phyloP scores from a whole-genome alignment of 1,140 invertebrate species.

The Heliconius hewitsoni region DNA sequence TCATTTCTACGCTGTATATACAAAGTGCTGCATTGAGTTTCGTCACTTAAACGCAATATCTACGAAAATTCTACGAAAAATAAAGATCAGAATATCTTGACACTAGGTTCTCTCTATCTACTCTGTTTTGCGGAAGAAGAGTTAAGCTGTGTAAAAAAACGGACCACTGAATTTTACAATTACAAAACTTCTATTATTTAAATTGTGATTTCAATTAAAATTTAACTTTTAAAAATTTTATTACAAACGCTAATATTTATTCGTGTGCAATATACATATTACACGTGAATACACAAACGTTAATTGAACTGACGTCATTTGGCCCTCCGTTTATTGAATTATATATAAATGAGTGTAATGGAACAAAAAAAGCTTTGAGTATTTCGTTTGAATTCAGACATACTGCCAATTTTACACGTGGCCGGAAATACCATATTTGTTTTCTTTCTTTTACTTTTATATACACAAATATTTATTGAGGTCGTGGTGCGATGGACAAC shows the following conservation, averaged over 20 bases:
- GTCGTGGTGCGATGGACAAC: too few relatives aligned
- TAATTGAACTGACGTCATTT: conserved; percentile 15
- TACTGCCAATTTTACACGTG: neutral
- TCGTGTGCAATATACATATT: neutral
- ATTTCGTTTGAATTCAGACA: conserved; percentile 2
- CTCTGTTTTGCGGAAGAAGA: too few relatives aligned
- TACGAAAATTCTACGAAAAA: too few relatives aligned
- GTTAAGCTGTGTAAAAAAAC: too few relatives aligned
- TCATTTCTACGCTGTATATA: too few relatives aligned
- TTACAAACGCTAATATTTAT: neutral
- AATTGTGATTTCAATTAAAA: neutral
- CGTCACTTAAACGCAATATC: too few relatives aligned
- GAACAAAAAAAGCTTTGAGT: conserved; percentile 21
- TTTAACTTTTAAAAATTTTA: neutral
- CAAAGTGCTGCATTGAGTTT: too few relatives aligned
- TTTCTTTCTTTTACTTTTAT: neutral
- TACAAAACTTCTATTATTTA: neutral
- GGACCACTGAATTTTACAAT: too few relatives aligned
- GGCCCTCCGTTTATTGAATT: conserved; percentile 26
- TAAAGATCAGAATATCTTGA: too few relatives aligned
- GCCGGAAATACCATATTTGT: neutral
- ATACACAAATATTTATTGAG: neutral
- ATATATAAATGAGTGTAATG: conserved; percentile 9
- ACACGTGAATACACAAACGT: neutral
- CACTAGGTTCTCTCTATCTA: too few relatives aligned